Conservation (phyloP, 2,797 vertebrate genomes). For the Aphelocoma californica region DNA sequence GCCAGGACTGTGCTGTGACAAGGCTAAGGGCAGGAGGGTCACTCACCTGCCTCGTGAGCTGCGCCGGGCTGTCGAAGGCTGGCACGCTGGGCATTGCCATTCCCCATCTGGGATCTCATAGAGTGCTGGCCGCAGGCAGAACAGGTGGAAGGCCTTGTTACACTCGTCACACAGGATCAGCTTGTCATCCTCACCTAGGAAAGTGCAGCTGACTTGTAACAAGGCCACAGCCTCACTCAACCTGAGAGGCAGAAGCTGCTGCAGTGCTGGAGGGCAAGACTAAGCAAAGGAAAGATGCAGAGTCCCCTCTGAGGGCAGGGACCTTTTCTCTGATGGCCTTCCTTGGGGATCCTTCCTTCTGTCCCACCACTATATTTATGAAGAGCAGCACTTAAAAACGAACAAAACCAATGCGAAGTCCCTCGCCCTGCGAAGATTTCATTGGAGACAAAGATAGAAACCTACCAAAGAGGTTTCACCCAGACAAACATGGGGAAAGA, state of each 20-base stretch:
- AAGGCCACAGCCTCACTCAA: neutral
- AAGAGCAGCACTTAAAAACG: neutral
- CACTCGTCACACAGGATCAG: slow-evolving; percentile 97
- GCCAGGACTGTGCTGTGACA: neutral
- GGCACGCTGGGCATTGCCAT: slow-evolving; percentile 96
- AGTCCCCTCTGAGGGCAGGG: neutral
- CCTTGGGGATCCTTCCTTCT: neutral
- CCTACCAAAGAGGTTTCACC: neutral
- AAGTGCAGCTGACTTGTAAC: neutral
- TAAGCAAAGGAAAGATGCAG: neutral
- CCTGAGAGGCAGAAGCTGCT: neutral
- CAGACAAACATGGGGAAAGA: neutral
- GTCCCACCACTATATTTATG: neutral
- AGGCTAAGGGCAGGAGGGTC: neutral
- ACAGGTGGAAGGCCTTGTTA: slow-evolving; percentile 98
- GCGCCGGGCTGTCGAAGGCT: slow-evolving; percentile 87
- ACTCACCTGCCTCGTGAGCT: slow-evolving; percentile 89
- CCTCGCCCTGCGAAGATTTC: neutral
- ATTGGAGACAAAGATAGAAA: neutral
- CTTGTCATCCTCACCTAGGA: slow-evolving; percentile 93
- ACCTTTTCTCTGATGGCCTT: neutral
- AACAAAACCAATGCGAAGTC: neutral
- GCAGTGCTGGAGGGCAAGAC: neutral
- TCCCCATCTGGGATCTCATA: slow-evolving; percentile 91
- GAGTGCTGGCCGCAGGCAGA: slow-evolving; percentile 92